Evolutionary conservation across 2,113 vertebrate species (phyloP).

Genomic region (Thamnaconus septentrionalis): DNA sequence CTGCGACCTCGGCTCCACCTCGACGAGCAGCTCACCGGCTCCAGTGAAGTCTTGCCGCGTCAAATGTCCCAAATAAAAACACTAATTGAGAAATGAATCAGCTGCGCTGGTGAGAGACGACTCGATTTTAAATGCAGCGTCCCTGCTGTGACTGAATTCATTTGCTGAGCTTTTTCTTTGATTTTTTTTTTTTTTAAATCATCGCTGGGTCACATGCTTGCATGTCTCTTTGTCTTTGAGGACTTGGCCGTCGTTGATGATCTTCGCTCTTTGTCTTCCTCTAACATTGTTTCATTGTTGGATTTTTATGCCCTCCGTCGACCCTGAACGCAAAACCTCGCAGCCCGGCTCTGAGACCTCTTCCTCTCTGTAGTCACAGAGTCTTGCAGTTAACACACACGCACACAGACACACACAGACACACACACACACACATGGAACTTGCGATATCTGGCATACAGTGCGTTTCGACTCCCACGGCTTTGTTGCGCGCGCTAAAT

Average conservation of each 20-base stretch:
- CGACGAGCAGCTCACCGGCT: too few species aligned
- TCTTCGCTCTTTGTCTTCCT: too few species aligned
- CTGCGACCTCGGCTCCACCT: too few species aligned
- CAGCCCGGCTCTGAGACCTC: background rate
- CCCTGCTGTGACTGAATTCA: constrained; percentile 10
- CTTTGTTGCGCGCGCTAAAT: background rate
- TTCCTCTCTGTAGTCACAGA: background rate
- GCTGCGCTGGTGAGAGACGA: constrained; percentile 7
- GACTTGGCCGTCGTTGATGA: too few species aligned
- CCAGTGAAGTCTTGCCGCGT: background rate
- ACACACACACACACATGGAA: too few species aligned
- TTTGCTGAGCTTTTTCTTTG: background rate
- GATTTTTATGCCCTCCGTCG: too few species aligned
- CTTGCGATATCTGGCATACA: too few species aligned
- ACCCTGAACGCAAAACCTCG: too few species aligned
- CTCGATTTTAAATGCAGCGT: constrained; percentile 5
- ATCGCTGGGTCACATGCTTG: constrained; percentile 1
- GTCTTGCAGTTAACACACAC: too few species aligned
- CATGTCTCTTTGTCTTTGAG: constrained; percentile 10
- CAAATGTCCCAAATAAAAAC: background rate
- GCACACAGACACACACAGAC: background rate
- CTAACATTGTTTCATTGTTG: too few species aligned
- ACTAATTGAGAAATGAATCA: constrained; percentile 18
- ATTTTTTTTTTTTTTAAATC: constrained; percentile 7
- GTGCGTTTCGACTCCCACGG: constrained; percentile 2